Evolutionary conservation across 2,113 vertebrate genomes (phyloP).

Genomic region (Reinhardtius hippoglossoides): DNA sequence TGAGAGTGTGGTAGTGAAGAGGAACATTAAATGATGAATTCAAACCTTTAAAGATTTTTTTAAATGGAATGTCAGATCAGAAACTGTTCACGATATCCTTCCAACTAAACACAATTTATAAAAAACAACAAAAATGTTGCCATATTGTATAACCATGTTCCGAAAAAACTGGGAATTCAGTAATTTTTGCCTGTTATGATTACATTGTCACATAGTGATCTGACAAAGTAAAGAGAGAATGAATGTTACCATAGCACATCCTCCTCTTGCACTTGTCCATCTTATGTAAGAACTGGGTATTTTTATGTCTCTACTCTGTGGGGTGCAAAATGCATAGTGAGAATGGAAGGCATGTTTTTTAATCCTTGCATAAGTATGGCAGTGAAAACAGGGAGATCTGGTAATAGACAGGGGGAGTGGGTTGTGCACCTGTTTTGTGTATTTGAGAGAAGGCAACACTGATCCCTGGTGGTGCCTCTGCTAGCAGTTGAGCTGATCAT

Average conservation of each 20-base stretch:
- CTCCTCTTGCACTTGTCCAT: background rate
- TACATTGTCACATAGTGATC: background rate
- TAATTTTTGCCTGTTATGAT: background rate
- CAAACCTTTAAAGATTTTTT: no score
- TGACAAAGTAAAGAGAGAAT: no score
- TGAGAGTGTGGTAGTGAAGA: no score
- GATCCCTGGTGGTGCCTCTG: background rate
- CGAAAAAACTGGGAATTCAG: background rate
- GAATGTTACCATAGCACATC: no score
- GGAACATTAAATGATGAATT: no score
- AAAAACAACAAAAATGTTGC: no score
- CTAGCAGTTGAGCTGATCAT: background rate
- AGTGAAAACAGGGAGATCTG: background rate
- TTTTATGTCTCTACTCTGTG: background rate
- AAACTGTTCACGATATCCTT: no score
- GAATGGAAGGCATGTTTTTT: background rate
- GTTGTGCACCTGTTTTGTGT: background rate
- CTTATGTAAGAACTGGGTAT: background rate
- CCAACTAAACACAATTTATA: no score
- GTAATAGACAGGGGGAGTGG: background rate
- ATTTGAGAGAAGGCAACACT: constrained; percentile 1
- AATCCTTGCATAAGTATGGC: background rate
- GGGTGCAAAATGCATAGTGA: background rate
- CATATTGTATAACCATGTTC: no score
- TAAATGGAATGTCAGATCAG: no score